A percentile compares a stretch with the other conserved stretches of the same genome.
These are phyloP conservation scores for Platygyra sinensis DNA, from an alignment of 64 coral and sea anemone species.

Conservation along the genomic window DNA sequence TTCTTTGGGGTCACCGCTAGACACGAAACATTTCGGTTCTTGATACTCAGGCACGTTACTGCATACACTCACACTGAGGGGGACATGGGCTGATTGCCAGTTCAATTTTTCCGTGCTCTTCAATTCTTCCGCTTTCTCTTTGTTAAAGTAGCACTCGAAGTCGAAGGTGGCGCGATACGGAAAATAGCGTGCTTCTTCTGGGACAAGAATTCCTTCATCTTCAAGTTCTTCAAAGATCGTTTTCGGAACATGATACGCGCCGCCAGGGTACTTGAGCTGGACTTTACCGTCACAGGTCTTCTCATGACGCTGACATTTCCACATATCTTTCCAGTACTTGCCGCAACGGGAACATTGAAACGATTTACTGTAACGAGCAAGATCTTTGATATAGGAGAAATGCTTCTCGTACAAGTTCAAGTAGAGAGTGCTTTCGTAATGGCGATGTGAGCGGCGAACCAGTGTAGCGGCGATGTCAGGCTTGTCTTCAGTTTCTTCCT, in stretches of 20 bases:
- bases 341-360: slow-evolving; percentile 51
- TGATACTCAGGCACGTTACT: neutral
- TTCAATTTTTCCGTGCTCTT: neutral
- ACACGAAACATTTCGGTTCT: no score
- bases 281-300: slow-evolving; percentile 30
- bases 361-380: slow-evolving; percentile 53
- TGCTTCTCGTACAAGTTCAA: slow-evolving; percentile 66
- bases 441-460: slow-evolving; percentile 2
- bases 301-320: neutral
- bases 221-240: no score
- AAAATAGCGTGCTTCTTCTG: no score
- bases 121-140: neutral
- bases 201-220: no score
- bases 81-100: neutral
- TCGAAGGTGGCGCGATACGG: neutral
- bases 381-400: slow-evolving; percentile 58
- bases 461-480: slow-evolving; percentile 28
- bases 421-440: slow-evolving; percentile 12
- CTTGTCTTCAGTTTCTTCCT: neutral
- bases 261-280: neutral
- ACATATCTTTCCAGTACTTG: slow-evolving; percentile 70
- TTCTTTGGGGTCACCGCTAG: no score
- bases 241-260: no score
- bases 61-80: neutral
- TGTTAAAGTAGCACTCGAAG: slow-evolving; percentile 22